A percentile compares a stretch with the other conserved stretches of the same genome.
Evolutionary conservation across 2,797 vertebrate species (phyloP).

Genomic region (Neosilurus hyrtlii): DNA sequence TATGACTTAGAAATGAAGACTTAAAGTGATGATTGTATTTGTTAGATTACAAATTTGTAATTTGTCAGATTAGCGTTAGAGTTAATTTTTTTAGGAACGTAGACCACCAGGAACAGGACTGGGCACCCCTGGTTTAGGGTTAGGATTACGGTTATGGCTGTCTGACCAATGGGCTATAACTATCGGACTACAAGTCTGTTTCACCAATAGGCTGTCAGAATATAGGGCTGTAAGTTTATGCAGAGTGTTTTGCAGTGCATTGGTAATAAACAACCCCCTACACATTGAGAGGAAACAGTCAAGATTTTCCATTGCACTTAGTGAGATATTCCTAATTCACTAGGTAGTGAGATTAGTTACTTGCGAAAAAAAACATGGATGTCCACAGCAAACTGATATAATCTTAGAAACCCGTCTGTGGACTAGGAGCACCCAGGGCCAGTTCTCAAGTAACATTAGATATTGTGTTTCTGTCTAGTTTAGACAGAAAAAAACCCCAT

Average conservation of each 20-base stretch:
- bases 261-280: neutral
- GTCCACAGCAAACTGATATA: neutral
- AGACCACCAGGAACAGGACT: no score
- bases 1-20: no score
- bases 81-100: no score
- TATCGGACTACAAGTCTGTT: no score
- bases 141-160: no score
- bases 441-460: neutral
- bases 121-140: no score
- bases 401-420: neutral
- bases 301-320: neutral
- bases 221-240: no score
- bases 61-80: no score
- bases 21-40: no score
- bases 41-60: no score
- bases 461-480: neutral
- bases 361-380: neutral
- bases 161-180: no score
- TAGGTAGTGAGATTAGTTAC: neutral
- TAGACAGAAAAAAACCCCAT: neutral
- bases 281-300: conserved; percentile 4
- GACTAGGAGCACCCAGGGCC: neutral
- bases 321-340: neutral
- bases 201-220: no score
- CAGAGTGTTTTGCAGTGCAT: neutral